Evolutionary conservation across 2,113 vertebrate genomes (phyloP).

Genomic region (Tylochromis polylepis): DNA sequence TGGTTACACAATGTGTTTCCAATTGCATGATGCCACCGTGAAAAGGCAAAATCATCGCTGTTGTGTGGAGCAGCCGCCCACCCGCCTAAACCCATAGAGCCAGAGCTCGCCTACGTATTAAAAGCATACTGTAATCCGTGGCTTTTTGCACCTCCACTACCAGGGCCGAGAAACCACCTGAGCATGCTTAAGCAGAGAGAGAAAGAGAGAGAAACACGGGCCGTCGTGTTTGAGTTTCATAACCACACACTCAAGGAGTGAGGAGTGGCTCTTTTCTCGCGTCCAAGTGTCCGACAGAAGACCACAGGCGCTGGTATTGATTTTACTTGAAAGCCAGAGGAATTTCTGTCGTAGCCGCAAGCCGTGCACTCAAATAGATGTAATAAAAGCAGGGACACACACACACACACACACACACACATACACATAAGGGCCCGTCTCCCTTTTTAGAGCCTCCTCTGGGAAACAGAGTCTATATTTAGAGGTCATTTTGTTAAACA

Average conservation of each 20-base stretch:
- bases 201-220: neutral
- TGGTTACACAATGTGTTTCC: neutral
- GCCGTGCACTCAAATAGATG: neutral
- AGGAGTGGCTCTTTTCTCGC: neutral
- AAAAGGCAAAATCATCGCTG: neutral
- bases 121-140: neutral
- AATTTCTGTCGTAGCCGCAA: neutral
- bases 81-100: neutral
- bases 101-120: neutral
- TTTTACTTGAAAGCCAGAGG: constrained; percentile 9
- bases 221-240: neutral
- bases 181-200: neutral
- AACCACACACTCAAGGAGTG: neutral
- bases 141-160: neutral
- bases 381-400: neutral
- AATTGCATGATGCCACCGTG: neutral
- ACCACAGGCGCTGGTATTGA: neutral
- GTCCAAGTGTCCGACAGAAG: neutral
- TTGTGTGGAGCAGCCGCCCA: neutral
- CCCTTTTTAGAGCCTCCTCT: constrained; percentile 51
- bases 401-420: neutral
- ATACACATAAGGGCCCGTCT: neutral
- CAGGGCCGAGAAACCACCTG: neutral
- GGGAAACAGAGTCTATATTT: constrained; percentile 49
- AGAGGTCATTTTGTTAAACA: constrained; percentile 56